phyloP scores from a whole-genome alignment of 2,797 vertebrate species.

The Darevskia mixta region DNA sequence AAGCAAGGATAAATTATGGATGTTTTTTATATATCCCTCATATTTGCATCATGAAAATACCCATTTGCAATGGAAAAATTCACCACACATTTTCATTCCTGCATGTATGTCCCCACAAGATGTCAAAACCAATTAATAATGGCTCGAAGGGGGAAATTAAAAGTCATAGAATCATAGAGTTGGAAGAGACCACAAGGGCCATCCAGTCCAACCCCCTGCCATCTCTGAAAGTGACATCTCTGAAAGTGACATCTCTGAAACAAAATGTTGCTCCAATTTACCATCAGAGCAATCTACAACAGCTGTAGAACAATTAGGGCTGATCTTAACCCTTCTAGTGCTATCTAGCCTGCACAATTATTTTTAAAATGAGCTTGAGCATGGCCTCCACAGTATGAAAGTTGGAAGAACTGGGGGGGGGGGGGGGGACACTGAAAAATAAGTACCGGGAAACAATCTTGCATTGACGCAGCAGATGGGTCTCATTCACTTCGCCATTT shows the following conservation, averaged over 20 bases:
- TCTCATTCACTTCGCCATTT: constrained; percentile 3
- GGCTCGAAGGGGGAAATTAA: constrained; percentile 47
- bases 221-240: no score
- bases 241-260: constrained; percentile 63
- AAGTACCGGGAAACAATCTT: neutral
- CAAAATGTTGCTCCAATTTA: constrained; percentile 59
- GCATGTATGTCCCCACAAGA: neutral
- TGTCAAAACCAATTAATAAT: constrained; percentile 64
- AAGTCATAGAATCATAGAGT: no score
- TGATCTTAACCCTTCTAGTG: constrained; percentile 40
- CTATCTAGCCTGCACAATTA: fast-evolving
- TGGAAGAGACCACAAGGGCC: no score
- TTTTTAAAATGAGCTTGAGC: fast-evolving
- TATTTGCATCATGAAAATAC: constrained; percentile 51
- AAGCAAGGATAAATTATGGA: neutral
- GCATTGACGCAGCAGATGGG: fast-evolving
- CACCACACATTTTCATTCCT: constrained; percentile 47
- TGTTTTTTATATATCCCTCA: neutral
- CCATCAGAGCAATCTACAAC: constrained; percentile 58
- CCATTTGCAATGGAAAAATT: constrained; percentile 4
- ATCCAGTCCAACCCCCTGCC: no score
- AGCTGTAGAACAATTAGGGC: constrained; percentile 20
- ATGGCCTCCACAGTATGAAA: fast-evolving
- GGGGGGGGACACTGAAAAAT: neutral
- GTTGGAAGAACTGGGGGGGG: no score